These are phyloP conservation scores for Miniopterus natalensis DNA, from an alignment of 2,113 vertebrate genomes.

Conservation along the genomic window DNA sequence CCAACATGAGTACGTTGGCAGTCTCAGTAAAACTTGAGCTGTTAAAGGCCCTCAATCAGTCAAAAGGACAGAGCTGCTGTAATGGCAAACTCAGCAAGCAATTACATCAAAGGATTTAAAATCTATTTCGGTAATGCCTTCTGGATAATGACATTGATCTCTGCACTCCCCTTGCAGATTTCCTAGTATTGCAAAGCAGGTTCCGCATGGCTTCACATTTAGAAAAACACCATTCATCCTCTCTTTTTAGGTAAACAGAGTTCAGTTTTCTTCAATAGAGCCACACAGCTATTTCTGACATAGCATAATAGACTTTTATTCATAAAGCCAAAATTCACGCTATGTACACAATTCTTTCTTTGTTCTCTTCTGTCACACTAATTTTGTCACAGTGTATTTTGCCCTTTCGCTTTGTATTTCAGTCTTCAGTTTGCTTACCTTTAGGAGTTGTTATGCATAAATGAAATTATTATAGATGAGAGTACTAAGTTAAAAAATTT, in stretches of 20 bases:
- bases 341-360: not conserved
- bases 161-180: slow-evolving; percentile 70
- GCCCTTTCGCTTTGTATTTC: slow-evolving; percentile 10
- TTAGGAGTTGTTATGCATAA: not conserved
- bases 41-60: slow-evolving; percentile 75
- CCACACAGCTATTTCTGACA: slow-evolving; percentile 42
- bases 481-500: not conserved
- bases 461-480: not conserved
- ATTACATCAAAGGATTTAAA: slow-evolving; percentile 85
- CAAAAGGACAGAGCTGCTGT: slow-evolving; percentile 67
- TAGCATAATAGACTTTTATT: slow-evolving; percentile 50
- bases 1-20: slow-evolving; percentile 65
- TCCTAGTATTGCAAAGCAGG: slow-evolving; percentile 45
- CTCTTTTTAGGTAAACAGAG: slow-evolving; percentile 24
- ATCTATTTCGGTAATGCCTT: slow-evolving; percentile 83
- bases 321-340: slow-evolving; percentile 23
- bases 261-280: slow-evolving; percentile 68
- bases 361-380: slow-evolving; percentile 21
- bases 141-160: slow-evolving; percentile 84
- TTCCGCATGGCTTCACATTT: slow-evolving; percentile 10
- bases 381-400: slow-evolving; percentile 8
- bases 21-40: slow-evolving; percentile 73
- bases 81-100: slow-evolving; percentile 82
- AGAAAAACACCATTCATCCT: slow-evolving; percentile 58
- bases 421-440: not conserved